phyloP scores from a whole-genome alignment of 1,140 invertebrate genomes.

The Drosophila obscura region DNA sequence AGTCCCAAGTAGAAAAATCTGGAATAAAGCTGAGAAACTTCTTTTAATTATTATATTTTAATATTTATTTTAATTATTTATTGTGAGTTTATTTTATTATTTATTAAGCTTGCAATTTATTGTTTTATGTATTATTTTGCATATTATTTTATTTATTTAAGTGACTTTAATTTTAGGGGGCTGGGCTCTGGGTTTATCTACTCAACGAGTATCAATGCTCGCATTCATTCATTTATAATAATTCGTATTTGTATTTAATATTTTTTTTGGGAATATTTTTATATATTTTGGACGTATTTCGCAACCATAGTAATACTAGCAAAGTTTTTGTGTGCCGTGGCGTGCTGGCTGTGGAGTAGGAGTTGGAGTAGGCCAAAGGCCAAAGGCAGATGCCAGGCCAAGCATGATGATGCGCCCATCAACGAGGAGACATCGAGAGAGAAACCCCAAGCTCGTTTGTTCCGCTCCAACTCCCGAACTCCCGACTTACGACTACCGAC shows the following conservation, averaged over 20 bases:
- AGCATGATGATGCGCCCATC: constrained; percentile 46
- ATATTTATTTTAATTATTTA: too few species aligned
- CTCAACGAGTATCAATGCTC: too few species aligned
- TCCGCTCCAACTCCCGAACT: constrained; percentile 21
- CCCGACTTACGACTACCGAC: background rate
- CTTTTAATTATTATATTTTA: too few species aligned
- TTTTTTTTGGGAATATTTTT: background rate
- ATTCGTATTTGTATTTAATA: too few species aligned
- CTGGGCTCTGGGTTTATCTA: too few species aligned
- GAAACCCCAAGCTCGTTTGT: constrained; percentile 51
- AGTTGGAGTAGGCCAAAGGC: too few species aligned
- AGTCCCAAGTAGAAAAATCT: background rate
- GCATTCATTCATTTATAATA: too few species aligned
- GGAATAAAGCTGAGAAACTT: background rate
- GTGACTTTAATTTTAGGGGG: too few species aligned
- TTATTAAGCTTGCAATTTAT: too few species aligned
- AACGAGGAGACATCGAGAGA: constrained; percentile 21
- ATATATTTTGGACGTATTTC: background rate
- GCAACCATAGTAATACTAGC: constrained; percentile 9
- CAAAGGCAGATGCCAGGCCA: constrained; percentile 15
- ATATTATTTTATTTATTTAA: too few species aligned
- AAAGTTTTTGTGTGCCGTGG: background rate
- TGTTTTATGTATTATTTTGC: too few species aligned
- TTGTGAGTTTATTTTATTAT: too few species aligned
- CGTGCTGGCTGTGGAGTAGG: background rate